Percentiles rank a stretch among this genome's conserved stretches.
Conservation (phyloP, 1,140 invertebrate genomes). For the Diabrotica virgifera region DNA sequence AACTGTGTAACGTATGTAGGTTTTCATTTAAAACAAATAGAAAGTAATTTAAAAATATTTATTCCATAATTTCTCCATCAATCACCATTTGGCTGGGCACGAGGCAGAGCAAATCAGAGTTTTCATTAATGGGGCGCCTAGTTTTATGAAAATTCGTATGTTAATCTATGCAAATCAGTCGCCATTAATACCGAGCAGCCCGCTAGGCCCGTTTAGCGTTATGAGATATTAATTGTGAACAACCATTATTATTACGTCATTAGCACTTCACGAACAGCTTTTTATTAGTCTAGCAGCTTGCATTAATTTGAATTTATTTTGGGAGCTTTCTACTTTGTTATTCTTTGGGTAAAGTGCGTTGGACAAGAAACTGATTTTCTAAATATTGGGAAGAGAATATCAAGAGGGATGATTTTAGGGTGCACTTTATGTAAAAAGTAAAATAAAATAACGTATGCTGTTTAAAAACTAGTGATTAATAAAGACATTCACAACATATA, state of each 20-base stretch:
- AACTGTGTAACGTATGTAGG: too few relatives aligned
- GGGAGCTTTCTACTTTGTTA: conserved; percentile 9
- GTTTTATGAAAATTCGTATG: conserved; percentile 24
- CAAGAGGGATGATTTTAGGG: too few relatives aligned
- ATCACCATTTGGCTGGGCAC: too few relatives aligned
- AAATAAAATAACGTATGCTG: too few relatives aligned
- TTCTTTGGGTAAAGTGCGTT: neutral
- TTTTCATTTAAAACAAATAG: too few relatives aligned
- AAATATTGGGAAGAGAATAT: too few relatives aligned
- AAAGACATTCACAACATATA: too few relatives aligned
- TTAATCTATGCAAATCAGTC: conserved; percentile 18
- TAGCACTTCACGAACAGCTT: conserved; percentile 44
- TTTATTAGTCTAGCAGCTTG: conserved; percentile 38
- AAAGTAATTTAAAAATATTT: too few relatives aligned
- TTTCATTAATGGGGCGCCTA: conserved; percentile 18
- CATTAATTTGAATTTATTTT: conserved; percentile 45
- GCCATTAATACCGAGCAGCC: conserved; percentile 15
- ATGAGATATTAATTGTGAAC: conserved; percentile 47
- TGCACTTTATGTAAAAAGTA: too few relatives aligned
- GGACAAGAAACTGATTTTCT: too few relatives aligned
- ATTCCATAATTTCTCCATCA: too few relatives aligned
- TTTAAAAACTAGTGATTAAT: too few relatives aligned
- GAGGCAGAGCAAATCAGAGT: conserved; percentile 7
- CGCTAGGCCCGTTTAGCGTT: conserved; percentile 28
- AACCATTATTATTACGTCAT: conserved; percentile 47